Base-by-base conservation (phyloP, 2,113 vertebrate species). In the Gobio gobio region DNA sequence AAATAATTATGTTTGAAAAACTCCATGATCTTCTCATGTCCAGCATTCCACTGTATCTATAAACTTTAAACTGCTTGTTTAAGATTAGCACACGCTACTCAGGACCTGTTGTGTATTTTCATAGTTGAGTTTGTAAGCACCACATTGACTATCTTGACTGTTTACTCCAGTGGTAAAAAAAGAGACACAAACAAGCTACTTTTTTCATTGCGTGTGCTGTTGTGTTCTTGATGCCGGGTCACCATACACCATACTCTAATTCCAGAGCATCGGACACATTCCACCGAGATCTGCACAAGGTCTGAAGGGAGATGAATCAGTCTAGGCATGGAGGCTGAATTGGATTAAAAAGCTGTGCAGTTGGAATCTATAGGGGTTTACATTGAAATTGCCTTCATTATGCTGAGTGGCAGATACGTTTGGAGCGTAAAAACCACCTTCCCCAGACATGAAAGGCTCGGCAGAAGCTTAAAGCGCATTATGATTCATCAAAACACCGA, bases 401-500 rank as follows among this genome's bases (percentile, higher is more conserved):
- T 8, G 13, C 16, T 73, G 68, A 83, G 82, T n/a, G 33, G 26
- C 45, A 51, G 47, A 78, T 78, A 64, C 43, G 45, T 78, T 24
- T 47, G 26, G 47, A 45, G 63, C 20, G 14, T 49, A 76, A 63
- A 84, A 66, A 66, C 26, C 83, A 68, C 61, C 47, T 54, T 66
- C 58, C 72, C 72, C 36, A 45, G 68, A 54, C 72, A 76, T 63
- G 56, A 64, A 84, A 75, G 72, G 20, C 72, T 49, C 14, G 56
- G 43, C 26, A 22, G 72, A 78, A 84, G 83, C 56, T 84, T 51
- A 84, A 66, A 20, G 20, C 8, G 58, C 7, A 24, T 58, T 59
- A 43, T 45, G 7, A 86, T 83, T 83, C 82, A 45, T 75, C 86
- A 82, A 77, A 29, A 84, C 75, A 81, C 83, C 47, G 64, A 81